These are phyloP conservation scores for Polypedilum pembai DNA, from an alignment of 1,140 invertebrate species.

Conservation along the genomic window DNA sequence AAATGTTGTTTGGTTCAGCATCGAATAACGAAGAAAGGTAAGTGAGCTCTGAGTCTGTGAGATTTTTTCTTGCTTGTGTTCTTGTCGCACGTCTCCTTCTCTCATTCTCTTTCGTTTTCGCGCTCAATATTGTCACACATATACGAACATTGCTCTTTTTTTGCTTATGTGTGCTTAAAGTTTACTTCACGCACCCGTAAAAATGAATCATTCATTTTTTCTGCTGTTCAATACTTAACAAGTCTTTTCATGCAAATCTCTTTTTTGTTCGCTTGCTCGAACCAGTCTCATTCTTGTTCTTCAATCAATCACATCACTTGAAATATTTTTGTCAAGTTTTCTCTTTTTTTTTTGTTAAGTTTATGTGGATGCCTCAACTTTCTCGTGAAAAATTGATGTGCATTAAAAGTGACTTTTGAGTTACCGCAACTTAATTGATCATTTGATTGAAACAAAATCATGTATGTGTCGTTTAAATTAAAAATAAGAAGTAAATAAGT, in stretches of 20 bases:
- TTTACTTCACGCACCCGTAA: constrained; percentile 1
- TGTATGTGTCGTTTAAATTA: too few species aligned
- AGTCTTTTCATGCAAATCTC: constrained; percentile 5
- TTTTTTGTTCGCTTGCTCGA: background rate
- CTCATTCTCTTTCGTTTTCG: background rate
- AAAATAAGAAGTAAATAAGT: too few species aligned
- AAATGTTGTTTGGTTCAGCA: background rate
- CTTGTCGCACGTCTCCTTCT: background rate
- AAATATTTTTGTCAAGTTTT: constrained; percentile 1
- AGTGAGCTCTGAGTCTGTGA: background rate
- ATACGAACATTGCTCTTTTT: background rate
- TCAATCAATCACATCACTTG: constrained; percentile 1
- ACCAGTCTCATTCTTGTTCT: constrained; percentile 15
- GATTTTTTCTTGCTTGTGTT: background rate
- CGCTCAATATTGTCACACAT: background rate
- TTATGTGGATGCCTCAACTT: background rate
- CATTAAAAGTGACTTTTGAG: background rate
- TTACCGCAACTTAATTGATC: background rate
- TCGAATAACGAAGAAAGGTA: constrained; percentile 14
- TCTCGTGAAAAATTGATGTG: constrained; percentile 2
- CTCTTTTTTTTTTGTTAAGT: too few species aligned
- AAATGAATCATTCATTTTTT: constrained; percentile 16
- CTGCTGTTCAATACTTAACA: background rate
- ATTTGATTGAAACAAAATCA: background rate
- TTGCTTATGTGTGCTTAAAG: constrained; percentile 1